Base-by-base conservation (phyloP, 2,113 vertebrate species). In the Semicossyphus pulcher region DNA sequence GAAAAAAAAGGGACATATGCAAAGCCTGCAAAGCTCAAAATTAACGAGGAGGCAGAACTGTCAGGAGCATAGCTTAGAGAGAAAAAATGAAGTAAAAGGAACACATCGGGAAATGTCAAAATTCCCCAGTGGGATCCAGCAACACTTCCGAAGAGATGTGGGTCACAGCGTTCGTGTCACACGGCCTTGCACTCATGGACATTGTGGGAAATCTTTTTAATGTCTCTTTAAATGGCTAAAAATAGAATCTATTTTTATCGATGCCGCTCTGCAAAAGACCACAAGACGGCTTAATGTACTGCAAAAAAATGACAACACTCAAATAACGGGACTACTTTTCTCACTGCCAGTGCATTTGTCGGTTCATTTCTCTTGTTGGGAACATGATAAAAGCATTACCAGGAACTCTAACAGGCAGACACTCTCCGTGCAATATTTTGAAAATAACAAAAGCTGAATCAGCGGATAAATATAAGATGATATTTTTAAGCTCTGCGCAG, bases 81-180 rank as follows among this genome's bases (percentile, higher is more conserved):
- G 69, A 66, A 60, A 81, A 84, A 79, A 76, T 16, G 21, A 72
- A 88, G 72, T 57, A 84, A 86, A 88, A 71, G 54, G 64, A 89
- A 90, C 76, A 86, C 85, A 86, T 86, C 26, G 66, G 74, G 78
- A 91, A 89, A 92, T 88, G 90, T 89, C 89, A 86, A 74, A 91
- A 85, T 73, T 88, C 84, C 88, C 88, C 76, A 87, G 78, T 85
- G 85, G 83, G 85, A 85, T 78, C 51, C 36, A 49, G 77, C 70
- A 82, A 88, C 85, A 88, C 86, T 87, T 85, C 56, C 42, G 44
- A 78, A 70, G 80, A 85, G 85, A 92, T 91, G 84, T 86, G 87
- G 89, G 88, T 91, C 90, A 89, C 78, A 88, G 78, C 65, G 69
- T 80, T 82, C 74, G 28, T 88, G 86, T 89, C 88, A 88, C 65